A percentile compares a stretch with the other conserved stretches of the same genome.
Evolutionary conservation across 2,113 vertebrate genomes (phyloP).

Genomic region (Gymnocephalus cernua): DNA sequence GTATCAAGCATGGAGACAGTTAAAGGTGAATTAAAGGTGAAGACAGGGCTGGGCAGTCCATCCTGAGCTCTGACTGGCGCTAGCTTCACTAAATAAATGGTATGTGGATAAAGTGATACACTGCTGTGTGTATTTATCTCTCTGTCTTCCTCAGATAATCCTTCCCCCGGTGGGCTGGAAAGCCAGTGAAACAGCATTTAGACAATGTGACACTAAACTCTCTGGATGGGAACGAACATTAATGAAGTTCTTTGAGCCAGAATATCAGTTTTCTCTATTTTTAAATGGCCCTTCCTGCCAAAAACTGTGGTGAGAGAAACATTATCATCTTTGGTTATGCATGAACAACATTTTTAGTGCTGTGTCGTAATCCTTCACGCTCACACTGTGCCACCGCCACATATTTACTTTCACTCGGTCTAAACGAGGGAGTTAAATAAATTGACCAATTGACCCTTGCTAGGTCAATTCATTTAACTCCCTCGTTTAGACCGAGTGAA

Average conservation of each 20-base stretch:
- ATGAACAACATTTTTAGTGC: not conserved
- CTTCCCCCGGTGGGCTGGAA: slow-evolving; percentile 20
- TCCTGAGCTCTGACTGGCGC: not conserved
- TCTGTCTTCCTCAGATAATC: slow-evolving; percentile 32
- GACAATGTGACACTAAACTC: slow-evolving; percentile 28
- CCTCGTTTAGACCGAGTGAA: not conserved
- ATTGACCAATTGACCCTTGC: too few relatives aligned
- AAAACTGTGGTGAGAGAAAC: not conserved
- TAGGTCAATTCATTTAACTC: not conserved
- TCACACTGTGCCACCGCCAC: not conserved
- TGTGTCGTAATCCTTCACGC: not conserved
- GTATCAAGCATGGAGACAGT: not conserved
- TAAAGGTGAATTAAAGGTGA: slow-evolving; percentile 18
- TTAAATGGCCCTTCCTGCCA: slow-evolving; percentile 14
- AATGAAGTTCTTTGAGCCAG: slow-evolving; percentile 26
- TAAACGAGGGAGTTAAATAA: too few relatives aligned
- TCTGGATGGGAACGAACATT: slow-evolving; percentile 31
- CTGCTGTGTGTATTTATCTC: slow-evolving; percentile 41
- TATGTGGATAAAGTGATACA: slow-evolving; percentile 23
- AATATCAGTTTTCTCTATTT: slow-evolving; percentile 18
- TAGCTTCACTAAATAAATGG: slow-evolving; percentile 17
- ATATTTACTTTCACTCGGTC: not conserved
- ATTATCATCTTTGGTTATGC: slow-evolving; percentile 4
- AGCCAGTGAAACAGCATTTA: slow-evolving; percentile 2
- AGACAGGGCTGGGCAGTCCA: slow-evolving; percentile 10